Percentiles rank a stretch among this genome's conserved stretches.
phyloP scores from a whole-genome alignment of 2,113 vertebrate genomes.

The Brienomyrus brachyistius region DNA sequence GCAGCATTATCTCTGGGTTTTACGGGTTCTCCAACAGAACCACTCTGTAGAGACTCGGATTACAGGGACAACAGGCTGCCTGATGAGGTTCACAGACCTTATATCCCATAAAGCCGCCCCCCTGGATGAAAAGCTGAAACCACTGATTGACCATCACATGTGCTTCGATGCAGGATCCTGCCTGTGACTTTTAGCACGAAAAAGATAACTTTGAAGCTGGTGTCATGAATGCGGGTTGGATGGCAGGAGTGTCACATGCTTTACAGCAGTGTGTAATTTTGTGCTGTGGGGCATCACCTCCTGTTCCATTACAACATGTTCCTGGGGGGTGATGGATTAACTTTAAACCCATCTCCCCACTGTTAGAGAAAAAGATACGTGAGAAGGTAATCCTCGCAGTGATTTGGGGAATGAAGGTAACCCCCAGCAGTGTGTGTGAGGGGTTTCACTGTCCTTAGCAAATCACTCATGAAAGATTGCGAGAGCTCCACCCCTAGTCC shows the following conservation, averaged over 20 bases:
- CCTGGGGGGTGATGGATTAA: neutral
- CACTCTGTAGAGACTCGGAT: neutral
- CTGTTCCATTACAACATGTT: neutral
- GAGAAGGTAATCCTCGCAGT: constrained; percentile 8
- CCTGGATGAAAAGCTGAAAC: neutral
- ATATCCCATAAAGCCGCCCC: neutral
- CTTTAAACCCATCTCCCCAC: neutral
- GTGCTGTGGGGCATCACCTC: neutral
- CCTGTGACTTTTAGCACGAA: neutral
- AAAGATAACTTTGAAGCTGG: neutral
- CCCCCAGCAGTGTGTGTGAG: neutral
- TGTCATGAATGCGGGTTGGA: neutral
- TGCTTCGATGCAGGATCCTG: neutral
- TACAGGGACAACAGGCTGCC: neutral
- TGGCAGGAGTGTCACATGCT: neutral
- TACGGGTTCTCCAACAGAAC: neutral
- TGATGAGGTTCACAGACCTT: neutral
- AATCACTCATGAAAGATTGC: neutral
- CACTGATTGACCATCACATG: neutral
- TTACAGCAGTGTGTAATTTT: neutral
- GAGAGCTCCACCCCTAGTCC: neutral
- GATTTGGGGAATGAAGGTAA: constrained; percentile 7
- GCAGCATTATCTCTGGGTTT: neutral
- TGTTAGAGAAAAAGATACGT: neutral
- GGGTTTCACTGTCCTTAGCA: neutral